A percentile compares a stretch with the other conserved stretches of the same genome.
Conservation (phyloP, 2,797 vertebrate species). For the Epinephelus awoara region DNA sequence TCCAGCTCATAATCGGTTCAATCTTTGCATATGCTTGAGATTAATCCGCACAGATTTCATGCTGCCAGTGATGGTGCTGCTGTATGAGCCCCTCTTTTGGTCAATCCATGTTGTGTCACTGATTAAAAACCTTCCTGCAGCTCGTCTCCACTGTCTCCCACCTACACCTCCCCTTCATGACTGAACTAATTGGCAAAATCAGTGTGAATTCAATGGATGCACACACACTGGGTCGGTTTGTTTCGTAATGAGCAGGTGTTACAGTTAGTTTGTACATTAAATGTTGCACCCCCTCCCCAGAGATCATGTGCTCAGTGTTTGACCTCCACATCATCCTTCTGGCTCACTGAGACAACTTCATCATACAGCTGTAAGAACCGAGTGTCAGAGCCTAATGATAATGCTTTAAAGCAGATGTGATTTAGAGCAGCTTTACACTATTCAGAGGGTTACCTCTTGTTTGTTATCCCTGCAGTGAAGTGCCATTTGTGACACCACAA, state of each 20-base stretch:
- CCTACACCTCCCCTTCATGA: constrained; percentile 53
- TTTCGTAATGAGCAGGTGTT: constrained; percentile 19
- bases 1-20: background rate
- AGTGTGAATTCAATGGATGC: constrained; percentile 33
- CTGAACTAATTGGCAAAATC: constrained; percentile 58
- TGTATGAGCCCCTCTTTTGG: background rate
- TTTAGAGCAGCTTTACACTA: background rate
- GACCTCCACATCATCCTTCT: constrained; percentile 14
- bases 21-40: background rate
- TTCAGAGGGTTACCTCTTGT: no score
- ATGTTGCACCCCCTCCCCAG: background rate
- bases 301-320: constrained; percentile 11
- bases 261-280: background rate
- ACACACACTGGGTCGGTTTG: background rate
- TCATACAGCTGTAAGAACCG: background rate
- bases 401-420: background rate
- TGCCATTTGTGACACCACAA: background rate
- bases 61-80: background rate
- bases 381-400: background rate
- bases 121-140: constrained; percentile 48
- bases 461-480: background rate
- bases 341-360: constrained; percentile 3
- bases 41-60: background rate
- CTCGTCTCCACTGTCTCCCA: constrained; percentile 38
- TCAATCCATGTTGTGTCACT: constrained; percentile 41